phyloP scores from a whole-genome alignment of 2,797 vertebrate species.

The Protosalanx chinensis region DNA sequence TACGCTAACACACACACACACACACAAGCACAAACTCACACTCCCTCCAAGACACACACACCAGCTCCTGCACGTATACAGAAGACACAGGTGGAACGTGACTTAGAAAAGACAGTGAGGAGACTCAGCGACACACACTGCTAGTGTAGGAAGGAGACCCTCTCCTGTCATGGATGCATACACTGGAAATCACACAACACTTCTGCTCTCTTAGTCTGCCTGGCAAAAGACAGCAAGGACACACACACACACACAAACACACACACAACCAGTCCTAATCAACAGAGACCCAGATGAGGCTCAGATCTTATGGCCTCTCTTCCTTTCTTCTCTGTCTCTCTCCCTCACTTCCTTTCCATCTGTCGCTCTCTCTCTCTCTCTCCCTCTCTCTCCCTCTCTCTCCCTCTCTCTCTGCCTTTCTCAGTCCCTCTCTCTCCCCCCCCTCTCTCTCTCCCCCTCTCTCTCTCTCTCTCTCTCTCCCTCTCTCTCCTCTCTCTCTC shows the following conservation, averaged over 20 bases:
- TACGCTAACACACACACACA: slow-evolving; percentile 34
- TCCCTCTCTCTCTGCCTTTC: neutral
- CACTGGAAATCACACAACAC: too few relatives aligned
- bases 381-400: slow-evolving; percentile 9
- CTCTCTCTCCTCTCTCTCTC: neutral
- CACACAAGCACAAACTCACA: slow-evolving; percentile 18
- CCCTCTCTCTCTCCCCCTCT: neutral
- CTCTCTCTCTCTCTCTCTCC: neutral
- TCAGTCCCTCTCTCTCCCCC: neutral
- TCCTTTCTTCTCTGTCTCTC: neutral
- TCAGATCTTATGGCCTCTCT: slow-evolving; percentile 6
- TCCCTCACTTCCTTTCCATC: neutral
- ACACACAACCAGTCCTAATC: slow-evolving; percentile 17
- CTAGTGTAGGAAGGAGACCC: too few relatives aligned
- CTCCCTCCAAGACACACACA: slow-evolving; percentile 14
- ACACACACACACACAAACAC: neutral
- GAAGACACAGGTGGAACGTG: neutral
- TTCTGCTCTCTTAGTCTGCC: too few relatives aligned
- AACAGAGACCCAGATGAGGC: slow-evolving; percentile 41
- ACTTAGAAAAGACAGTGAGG: too few relatives aligned
- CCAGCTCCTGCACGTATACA: neutral
- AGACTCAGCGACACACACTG: too few relatives aligned
- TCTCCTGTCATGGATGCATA: too few relatives aligned
- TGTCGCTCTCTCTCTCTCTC: neutral
- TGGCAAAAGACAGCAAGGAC: too few relatives aligned